These are phyloP conservation scores for Solenodon paradoxus DNA, from an alignment of 2,113 vertebrate genomes.

Conservation along the genomic window DNA sequence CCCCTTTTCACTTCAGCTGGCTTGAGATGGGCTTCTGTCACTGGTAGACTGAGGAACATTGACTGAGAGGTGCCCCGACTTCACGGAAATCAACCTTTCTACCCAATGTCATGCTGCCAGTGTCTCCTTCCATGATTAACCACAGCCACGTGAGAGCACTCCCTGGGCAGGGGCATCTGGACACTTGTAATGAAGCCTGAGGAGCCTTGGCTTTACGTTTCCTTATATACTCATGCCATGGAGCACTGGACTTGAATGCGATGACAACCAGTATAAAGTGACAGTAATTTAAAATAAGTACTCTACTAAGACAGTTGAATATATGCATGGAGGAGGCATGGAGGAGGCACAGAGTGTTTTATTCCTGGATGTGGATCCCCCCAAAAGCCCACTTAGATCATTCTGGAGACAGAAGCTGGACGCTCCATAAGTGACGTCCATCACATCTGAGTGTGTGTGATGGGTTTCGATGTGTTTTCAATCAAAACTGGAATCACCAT, in stretches of 20 bases:
- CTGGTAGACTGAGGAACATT: not conserved
- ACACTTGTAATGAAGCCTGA: not conserved
- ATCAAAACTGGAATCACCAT: not conserved
- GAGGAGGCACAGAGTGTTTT: not conserved
- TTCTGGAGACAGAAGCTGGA: not conserved
- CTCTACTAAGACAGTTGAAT: not conserved
- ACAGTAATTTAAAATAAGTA: not conserved
- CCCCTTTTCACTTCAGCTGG: not conserved
- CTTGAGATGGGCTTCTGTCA: not conserved
- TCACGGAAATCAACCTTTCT: not conserved
- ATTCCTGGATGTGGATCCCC: not conserved
- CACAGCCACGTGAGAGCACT: not conserved
- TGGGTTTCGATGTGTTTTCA: not conserved
- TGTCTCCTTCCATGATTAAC: not conserved
- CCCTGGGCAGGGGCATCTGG: not conserved
- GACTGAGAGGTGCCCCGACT: not conserved
- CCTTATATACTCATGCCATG: not conserved
- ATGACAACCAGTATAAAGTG: not conserved
- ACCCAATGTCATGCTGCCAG: not conserved
- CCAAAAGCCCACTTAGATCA: not conserved
- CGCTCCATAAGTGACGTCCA: not conserved
- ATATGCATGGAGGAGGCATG: too few species aligned
- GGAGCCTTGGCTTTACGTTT: not conserved
- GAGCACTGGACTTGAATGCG: not conserved
- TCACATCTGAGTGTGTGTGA: not conserved